Percentiles rank a stretch among this genome's conserved stretches.
Conservation (phyloP, 2,797 vertebrate genomes). For the Pyrocephalus nanus region DNA sequence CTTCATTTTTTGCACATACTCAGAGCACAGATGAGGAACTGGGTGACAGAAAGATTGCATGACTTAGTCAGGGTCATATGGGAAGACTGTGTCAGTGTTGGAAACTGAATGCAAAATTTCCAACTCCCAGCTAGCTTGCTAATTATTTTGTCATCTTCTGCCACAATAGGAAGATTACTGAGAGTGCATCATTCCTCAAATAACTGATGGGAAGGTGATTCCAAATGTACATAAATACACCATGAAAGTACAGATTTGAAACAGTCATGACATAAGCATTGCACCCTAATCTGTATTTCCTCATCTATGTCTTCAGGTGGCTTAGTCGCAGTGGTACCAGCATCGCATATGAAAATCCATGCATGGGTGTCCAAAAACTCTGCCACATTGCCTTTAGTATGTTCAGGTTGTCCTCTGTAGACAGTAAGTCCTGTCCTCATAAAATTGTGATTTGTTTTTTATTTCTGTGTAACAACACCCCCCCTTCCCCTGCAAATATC, state of each 20-base stretch:
- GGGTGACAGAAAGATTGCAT: background rate
- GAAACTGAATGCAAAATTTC: slow-evolving; percentile 15
- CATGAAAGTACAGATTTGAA: background rate
- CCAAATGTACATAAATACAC: background rate
- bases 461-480: background rate
- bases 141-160: slow-evolving; percentile 3
- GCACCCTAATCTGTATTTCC: background rate
- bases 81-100: slow-evolving; percentile 25
- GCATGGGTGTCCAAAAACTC: background rate
- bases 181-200: background rate
- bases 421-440: background rate
- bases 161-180: background rate
- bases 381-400: background rate
- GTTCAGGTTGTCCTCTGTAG: background rate
- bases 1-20: background rate
- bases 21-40: slow-evolving; percentile 36
- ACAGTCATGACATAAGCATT: background rate
- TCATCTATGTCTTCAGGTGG: background rate
- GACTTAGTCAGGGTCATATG: background rate
- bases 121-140: background rate
- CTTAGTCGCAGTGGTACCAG: background rate
- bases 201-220: background rate
- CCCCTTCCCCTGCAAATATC: background rate
- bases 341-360: background rate
- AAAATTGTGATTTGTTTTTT: background rate